Percentiles rank a stretch among this genome's conserved stretches.
phyloP scores from a whole-genome alignment of 2,797 vertebrate genomes.

The Microctenopoma lineatum region DNA sequence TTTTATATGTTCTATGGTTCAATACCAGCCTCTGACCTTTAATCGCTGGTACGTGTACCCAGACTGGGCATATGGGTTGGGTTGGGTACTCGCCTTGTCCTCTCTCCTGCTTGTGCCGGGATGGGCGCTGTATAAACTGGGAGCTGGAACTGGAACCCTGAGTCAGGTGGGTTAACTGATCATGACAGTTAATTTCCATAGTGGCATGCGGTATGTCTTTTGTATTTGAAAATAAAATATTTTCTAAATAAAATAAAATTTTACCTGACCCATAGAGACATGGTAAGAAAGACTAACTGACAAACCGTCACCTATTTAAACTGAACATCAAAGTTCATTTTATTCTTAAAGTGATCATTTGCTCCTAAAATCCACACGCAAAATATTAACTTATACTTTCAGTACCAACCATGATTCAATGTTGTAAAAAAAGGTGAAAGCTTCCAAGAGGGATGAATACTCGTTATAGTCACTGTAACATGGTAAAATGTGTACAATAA shows the following conservation, averaged over 20 bases:
- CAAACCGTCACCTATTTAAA: neutral
- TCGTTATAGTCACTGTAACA: too few species aligned
- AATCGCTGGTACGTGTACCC: conserved; percentile 88
- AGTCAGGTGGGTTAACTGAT: conserved; percentile 64
- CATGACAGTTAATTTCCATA: neutral
- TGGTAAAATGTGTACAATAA: neutral
- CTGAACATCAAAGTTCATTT: neutral
- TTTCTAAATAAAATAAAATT: neutral
- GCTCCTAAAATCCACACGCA: neutral
- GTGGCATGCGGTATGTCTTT: neutral
- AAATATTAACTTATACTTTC: conserved; percentile 1
- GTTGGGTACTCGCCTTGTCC: conserved; percentile 87
- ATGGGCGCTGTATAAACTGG: conserved; percentile 65
- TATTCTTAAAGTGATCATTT: neutral
- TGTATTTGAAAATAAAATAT: neutral
- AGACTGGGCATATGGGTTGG: conserved; percentile 83
- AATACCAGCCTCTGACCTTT: conserved; percentile 86
- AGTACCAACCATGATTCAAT: too few species aligned
- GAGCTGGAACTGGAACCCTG: conserved; percentile 65
- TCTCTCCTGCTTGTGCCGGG: conserved; percentile 87
- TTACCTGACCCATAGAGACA: neutral
- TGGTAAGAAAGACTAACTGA: too few species aligned
- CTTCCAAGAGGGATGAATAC: too few species aligned
- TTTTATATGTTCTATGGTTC: conserved; percentile 85
- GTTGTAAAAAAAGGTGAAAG: too few species aligned